Conservation (phyloP, 2,797 vertebrate species). For the Lepus oiostolus region DNA sequence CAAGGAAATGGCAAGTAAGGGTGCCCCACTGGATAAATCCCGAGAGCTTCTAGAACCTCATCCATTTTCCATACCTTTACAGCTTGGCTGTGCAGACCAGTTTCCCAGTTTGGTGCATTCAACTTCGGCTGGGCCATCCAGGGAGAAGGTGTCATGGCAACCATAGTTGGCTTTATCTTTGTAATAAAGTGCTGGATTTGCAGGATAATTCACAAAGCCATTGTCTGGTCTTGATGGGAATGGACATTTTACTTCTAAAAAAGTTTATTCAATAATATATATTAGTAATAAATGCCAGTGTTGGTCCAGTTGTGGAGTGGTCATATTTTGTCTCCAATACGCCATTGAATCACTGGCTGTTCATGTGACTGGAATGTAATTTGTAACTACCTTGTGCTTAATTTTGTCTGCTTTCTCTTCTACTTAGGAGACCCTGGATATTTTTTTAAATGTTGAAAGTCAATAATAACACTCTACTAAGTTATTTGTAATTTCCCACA, state of each 20-base stretch:
- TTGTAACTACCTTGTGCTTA: not conserved
- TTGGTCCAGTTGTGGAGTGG: not conserved
- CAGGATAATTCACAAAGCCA: slow-evolving; percentile 92
- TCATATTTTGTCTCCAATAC: not conserved
- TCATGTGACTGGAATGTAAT: not conserved
- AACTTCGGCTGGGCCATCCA: slow-evolving; percentile 90
- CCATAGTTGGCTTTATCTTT: slow-evolving; percentile 92
- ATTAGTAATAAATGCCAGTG: slow-evolving; percentile 33
- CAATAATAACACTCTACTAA: not conserved
- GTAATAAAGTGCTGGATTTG: slow-evolving; percentile 90
- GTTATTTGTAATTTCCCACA: slow-evolving; percentile 14
- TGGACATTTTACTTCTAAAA: slow-evolving; percentile 92
- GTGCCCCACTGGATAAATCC: not conserved
- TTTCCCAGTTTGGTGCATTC: slow-evolving; percentile 91
- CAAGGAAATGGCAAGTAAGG: not conserved
- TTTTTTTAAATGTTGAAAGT: not conserved
- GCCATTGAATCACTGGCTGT: not conserved
- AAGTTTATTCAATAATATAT: slow-evolving; percentile 1
- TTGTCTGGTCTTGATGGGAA: slow-evolving; percentile 90
- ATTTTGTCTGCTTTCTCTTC: not conserved
- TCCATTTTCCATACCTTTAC: slow-evolving; percentile 89
- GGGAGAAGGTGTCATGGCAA: slow-evolving; percentile 89
- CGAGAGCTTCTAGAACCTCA: rapidly evolving
- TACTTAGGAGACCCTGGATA: not conserved
- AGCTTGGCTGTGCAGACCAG: slow-evolving; percentile 93